These are phyloP conservation scores for Cephus pygmeus DNA, from an alignment of 2,888 invertebrate genomes.

Conservation along the genomic window DNA sequence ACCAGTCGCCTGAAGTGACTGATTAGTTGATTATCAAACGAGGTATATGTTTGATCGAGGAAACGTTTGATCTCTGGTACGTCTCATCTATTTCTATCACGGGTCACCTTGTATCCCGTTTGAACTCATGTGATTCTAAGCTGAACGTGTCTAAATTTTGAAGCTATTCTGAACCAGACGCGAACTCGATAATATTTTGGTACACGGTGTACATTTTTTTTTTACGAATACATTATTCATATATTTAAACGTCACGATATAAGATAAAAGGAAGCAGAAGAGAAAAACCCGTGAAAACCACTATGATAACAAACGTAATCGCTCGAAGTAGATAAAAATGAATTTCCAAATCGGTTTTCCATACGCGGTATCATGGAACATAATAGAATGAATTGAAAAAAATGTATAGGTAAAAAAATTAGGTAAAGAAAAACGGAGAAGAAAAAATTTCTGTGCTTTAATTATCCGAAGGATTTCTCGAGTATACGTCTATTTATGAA, in stretches of 20 bases:
- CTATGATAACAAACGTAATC: constrained; percentile 18
- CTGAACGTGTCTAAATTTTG: not conserved
- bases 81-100: not conserved
- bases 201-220: too few species aligned
- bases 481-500: too few species aligned
- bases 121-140: not conserved
- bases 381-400: too few species aligned
- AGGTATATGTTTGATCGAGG: not conserved
- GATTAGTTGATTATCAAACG: not conserved
- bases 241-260: too few species aligned
- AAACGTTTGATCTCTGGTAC: not conserved
- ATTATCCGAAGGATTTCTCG: too few species aligned
- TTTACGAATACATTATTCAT: too few species aligned
- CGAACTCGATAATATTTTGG: too few species aligned
- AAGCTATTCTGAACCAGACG: too few species aligned
- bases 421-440: too few species aligned
- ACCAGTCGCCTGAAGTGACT: not conserved
- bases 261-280: constrained; percentile 16
- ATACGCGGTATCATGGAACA: not conserved
- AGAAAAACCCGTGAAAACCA: constrained; percentile 11
- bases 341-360: not conserved
- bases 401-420: too few species aligned
- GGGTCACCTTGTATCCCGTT: not conserved
- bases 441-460: too few species aligned
- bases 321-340: constrained; percentile 1